Evolutionary conservation across 2,888 invertebrate species (phyloP), one percentile per base, ranked within the genome.

Genomic region (Gibbula magus): DNA sequence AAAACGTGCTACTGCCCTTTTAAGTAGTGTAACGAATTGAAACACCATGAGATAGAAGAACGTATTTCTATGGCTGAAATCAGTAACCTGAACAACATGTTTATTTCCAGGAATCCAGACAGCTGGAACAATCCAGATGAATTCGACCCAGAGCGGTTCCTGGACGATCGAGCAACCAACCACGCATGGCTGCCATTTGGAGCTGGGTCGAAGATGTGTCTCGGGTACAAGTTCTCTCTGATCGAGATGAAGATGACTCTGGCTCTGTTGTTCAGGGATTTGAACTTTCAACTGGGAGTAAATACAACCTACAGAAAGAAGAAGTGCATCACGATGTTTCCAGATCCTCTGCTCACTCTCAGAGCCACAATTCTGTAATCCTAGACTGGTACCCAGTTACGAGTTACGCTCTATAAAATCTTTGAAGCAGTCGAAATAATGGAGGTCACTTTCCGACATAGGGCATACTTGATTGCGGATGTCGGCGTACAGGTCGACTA

Each of bases 71-170:
- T n/a, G n/a, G n/a, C n/a, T n/a, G n/a, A n/a, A n/a, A n/a, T n/a
- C n/a, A n/a, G n/a, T n/a, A n/a, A n/a, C n/a, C n/a, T 45, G 10
- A 45, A 13, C 1, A 10, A 45, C 18, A 53, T 18, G 22, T 4
- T 76, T 1, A 75, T 52, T 79, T 81, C 13, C 82, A 86, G 87
- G 45, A 80, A 84, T 67, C 81, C 86, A 2, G 82, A 81, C 22
- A 77, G 86, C 77, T 89, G 86, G 85, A 82, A 84, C 3, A 84
- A 86, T 32, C 89, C 89, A n/a, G 83, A 84, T 7, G 75, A 70
- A 7, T 90, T 90, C 76, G 81, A 77, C 18, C 90, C 90, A 8
- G 89, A 89, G 8, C 80, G 90, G n/a, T 89, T 88, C 74, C 73
- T 83, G 5, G 73, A 83, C 54, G 79, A 85, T n/a, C 78, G 67